phyloP scores from a whole-genome alignment of 1,140 invertebrate genomes.

The Bicyclus anynana region DNA sequence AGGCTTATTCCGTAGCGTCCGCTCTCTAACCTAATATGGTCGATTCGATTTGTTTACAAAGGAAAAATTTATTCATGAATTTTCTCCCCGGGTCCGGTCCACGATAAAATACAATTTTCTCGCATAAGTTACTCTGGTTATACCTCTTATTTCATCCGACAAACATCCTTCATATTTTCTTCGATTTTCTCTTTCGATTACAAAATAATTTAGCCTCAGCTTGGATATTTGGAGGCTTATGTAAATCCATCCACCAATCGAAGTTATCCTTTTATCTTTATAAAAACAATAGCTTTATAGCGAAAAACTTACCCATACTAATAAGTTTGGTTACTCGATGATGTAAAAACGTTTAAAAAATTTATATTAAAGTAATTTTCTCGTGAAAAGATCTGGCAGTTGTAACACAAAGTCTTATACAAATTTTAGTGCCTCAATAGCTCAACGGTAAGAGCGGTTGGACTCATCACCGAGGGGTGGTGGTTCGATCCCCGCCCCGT shows the following conservation, averaged over 20 bases:
- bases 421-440: no score
- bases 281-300: no score
- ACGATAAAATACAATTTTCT: slow-evolving; percentile 31
- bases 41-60: slow-evolving; percentile 71
- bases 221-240: neutral
- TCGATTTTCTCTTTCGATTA: slow-evolving; percentile 3
- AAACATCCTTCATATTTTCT: slow-evolving; percentile 3
- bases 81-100: slow-evolving; percentile 51
- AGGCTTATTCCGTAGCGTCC: slow-evolving; percentile 11
- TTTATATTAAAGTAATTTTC: no score
- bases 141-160: slow-evolving; percentile 24
- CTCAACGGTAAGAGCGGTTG: no score
- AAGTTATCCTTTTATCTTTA: neutral
- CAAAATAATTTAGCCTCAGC: neutral
- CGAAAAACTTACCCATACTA: no score
- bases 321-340: no score
- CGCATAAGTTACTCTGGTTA: slow-evolving; percentile 48
- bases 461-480: no score
- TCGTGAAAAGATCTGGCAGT: no score
- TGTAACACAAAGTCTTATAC: no score
- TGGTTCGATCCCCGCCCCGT: no score
- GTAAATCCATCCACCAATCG: neutral
- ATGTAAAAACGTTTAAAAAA: no score
- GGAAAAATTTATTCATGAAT: slow-evolving; percentile 74
- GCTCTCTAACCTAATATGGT: slow-evolving; percentile 64